These are phyloP conservation scores for Drosophila sordidapex DNA, from an alignment of 2,888 invertebrate species.

Conservation along the genomic window DNA sequence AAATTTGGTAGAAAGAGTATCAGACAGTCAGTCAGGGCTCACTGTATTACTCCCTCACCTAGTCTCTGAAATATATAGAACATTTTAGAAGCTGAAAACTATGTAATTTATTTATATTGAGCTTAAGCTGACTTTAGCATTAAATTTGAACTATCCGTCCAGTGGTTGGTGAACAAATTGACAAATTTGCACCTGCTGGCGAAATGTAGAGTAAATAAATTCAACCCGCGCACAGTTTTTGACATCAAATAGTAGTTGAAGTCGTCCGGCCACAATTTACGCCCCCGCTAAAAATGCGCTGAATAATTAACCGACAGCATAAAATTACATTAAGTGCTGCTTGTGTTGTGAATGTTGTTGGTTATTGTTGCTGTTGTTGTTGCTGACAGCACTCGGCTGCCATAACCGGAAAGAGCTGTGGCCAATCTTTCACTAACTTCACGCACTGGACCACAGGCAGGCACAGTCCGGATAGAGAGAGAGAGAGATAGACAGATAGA, in stretches of 20 bases:
- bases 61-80: neutral
- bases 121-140: neutral
- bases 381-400: slow-evolving; percentile 14
- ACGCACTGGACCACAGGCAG: slow-evolving; percentile 28
- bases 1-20: neutral
- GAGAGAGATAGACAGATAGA: neutral
- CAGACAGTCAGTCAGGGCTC: neutral
- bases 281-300: slow-evolving; percentile 43
- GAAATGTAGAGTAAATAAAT: slow-evolving; percentile 31
- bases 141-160: neutral
- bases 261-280: neutral
- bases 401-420: slow-evolving; percentile 55
- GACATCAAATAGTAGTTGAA: slow-evolving; percentile 37
- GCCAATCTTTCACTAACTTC: slow-evolving; percentile 68
- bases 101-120: neutral
- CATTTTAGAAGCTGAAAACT: neutral
- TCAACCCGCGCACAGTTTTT: slow-evolving; percentile 25
- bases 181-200: slow-evolving; percentile 19
- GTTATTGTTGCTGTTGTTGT: slow-evolving; percentile 16
- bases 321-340: slow-evolving; percentile 73
- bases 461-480: neutral
- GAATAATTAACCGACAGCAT: slow-evolving; percentile 74
- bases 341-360: neutral
- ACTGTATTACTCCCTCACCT: neutral
- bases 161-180: slow-evolving; percentile 36